phyloP scores from a whole-genome alignment of 2,797 vertebrate genomes.

The Coregonus ussuriensis region DNA sequence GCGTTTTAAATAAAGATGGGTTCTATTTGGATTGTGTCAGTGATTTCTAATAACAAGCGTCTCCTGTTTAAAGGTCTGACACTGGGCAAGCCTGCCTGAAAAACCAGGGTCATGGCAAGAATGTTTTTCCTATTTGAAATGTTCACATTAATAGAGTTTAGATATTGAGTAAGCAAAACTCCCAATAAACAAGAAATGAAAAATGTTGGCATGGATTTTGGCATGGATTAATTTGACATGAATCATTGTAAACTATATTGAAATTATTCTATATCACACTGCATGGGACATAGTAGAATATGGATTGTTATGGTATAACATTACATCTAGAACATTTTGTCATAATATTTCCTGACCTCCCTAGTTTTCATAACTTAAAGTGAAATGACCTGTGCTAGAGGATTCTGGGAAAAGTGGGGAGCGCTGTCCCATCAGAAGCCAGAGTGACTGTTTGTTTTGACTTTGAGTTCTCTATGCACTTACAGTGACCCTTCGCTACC shows the following conservation, averaged over 20 bases:
- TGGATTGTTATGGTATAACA: constrained; percentile 41
- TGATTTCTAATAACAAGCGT: constrained; percentile 49
- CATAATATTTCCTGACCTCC: constrained; percentile 58
- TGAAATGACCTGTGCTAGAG: constrained; percentile 54
- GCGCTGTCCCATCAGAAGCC: constrained; percentile 62
- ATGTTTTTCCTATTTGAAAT: constrained; percentile 55
- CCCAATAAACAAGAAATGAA: constrained; percentile 39
- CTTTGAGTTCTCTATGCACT: constrained; percentile 71
- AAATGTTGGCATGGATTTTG: constrained; percentile 24
- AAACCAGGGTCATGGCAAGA: constrained; percentile 35
- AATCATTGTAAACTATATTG: constrained; percentile 44
- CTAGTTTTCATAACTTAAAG: constrained; percentile 47
- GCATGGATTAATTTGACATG: constrained; percentile 3
- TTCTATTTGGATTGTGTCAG: constrained; percentile 78
- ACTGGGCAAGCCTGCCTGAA: constrained; percentile 46
- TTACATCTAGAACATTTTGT: constrained; percentile 58
- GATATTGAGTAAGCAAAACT: constrained; percentile 29
- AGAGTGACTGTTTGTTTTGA: constrained; percentile 70
- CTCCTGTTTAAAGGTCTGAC: constrained; percentile 37
- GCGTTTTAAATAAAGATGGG: constrained; percentile 73
- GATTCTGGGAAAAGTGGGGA: constrained; percentile 65
- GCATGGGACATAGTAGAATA: constrained; percentile 30
- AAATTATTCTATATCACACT: constrained; percentile 43
- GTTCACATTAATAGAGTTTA: constrained; percentile 50
- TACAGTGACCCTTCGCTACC: constrained; percentile 60